Evolutionary conservation across 2,888 invertebrate species (phyloP).

Genomic region (Heterodera filipjevi): DNA sequence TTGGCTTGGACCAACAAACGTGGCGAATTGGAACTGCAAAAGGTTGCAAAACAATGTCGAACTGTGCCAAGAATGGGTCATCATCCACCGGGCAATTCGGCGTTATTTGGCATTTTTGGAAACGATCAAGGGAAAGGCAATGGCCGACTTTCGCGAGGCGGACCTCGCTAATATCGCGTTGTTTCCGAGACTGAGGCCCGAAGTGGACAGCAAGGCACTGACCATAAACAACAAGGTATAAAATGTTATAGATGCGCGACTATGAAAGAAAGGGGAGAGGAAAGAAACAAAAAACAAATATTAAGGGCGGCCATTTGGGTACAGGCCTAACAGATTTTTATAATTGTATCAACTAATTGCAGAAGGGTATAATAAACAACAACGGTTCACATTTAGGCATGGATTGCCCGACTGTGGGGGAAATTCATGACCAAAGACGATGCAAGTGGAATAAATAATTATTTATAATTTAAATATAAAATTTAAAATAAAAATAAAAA

Average conservation of each 20-base stretch:
- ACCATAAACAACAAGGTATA: neutral
- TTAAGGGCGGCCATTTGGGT: too few relatives aligned
- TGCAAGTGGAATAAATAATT: neutral
- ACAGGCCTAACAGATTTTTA: too few relatives aligned
- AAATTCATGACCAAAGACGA: neutral
- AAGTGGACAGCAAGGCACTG: neutral
- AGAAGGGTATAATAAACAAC: too few relatives aligned
- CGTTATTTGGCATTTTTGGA: conserved; percentile 3
- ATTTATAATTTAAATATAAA: neutral
- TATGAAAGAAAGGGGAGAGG: too few relatives aligned
- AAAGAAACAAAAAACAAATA: neutral
- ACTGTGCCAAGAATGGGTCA: neutral
- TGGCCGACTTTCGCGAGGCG: neutral
- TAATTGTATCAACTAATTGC: too few relatives aligned
- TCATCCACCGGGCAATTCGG: neutral
- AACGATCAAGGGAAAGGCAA: neutral
- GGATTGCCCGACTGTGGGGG: neutral
- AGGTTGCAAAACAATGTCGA: neutral
- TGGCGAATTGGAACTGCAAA: neutral
- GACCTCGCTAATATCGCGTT: neutral
- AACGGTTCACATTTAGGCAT: neutral
- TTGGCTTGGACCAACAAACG: neutral
- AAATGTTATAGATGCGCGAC: too few relatives aligned
- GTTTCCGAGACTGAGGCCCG: neutral
- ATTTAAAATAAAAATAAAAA: too few relatives aligned